These are phyloP conservation scores for Smithornis capensis DNA, from an alignment of 2,113 vertebrate genomes.

Conservation along the genomic window DNA sequence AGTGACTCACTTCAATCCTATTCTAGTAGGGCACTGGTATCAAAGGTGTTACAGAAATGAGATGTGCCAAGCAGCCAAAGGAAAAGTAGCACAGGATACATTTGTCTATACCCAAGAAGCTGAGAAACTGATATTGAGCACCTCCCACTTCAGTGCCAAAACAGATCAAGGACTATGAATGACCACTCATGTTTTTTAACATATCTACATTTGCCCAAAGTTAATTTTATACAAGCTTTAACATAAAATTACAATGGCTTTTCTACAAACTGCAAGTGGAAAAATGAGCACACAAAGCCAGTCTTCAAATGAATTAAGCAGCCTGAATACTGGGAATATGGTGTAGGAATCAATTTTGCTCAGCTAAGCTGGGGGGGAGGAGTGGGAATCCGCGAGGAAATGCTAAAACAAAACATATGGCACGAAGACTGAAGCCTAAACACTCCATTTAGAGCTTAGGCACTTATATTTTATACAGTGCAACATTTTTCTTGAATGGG, in stretches of 20 bases:
- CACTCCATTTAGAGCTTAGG: background rate
- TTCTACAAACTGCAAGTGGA: background rate
- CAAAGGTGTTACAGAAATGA: background rate
- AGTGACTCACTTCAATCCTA: background rate
- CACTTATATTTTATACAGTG: background rate
- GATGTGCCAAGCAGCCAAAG: background rate
- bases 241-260: background rate
- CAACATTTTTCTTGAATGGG: conserved; percentile 27
- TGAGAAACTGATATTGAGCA: background rate
- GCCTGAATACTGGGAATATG: background rate
- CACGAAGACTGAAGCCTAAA: background rate
- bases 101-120: background rate
- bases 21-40: background rate
- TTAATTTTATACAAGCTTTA: background rate
- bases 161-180: background rate
- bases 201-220: background rate
- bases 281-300: background rate
- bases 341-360: conserved; percentile 17
- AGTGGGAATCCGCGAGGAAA: conserved; percentile 30
- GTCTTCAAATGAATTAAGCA: background rate
- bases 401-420: conserved; percentile 54
- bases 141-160: background rate
- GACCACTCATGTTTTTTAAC: background rate
- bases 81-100: background rate
- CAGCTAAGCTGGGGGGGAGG: background rate